Conservation (phyloP, 2,113 vertebrate genomes). For the Trochalopteron elliotii region DNA sequence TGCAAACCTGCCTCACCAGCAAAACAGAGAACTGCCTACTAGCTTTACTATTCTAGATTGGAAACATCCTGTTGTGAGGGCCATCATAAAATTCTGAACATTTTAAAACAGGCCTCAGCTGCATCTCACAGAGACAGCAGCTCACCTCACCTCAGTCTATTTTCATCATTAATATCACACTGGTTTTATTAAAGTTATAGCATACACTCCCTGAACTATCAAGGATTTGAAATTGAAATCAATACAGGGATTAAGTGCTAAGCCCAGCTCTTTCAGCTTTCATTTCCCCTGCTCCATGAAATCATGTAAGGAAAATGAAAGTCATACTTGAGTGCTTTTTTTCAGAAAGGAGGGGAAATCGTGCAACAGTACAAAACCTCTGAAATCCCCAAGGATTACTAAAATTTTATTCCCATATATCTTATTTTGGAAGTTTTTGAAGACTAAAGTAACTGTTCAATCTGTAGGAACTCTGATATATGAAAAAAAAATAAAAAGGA, state of each 20-base stretch:
- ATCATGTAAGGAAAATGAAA: neutral
- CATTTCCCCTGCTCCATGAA: neutral
- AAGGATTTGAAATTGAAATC: conserved; percentile 4
- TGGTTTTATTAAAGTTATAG: neutral
- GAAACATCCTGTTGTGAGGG: neutral
- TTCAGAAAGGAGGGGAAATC: neutral
- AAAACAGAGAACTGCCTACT: neutral
- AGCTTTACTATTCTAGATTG: neutral
- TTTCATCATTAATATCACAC: neutral
- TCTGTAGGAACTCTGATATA: neutral
- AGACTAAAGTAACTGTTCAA: neutral
- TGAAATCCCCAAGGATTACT: neutral
- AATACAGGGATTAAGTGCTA: neutral
- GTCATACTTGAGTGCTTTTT: neutral
- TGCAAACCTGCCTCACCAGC: neutral
- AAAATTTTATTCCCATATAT: neutral
- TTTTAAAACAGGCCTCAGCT: neutral
- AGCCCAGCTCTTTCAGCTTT: neutral
- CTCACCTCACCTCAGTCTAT: neutral
- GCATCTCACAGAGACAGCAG: neutral
- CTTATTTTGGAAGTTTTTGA: neutral
- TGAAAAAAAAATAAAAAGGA: neutral
- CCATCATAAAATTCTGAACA: neutral
- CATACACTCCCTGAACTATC: neutral
- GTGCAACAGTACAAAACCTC: neutral